Base-by-base conservation (phyloP, 2,797 vertebrate genomes). In the Labeo calbasu region DNA sequence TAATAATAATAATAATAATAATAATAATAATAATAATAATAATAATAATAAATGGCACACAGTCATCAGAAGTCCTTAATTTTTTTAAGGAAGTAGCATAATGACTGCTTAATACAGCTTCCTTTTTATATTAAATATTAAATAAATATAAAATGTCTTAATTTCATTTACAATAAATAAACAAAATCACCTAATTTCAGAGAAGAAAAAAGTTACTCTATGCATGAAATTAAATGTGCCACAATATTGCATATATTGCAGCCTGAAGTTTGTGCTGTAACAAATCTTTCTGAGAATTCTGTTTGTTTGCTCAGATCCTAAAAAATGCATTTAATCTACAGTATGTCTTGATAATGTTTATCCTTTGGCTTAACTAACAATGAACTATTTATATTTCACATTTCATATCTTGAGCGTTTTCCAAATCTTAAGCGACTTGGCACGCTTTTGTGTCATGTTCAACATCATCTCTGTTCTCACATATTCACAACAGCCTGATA, bases 391-490 rank as follows among this genome's bases (percentile, higher is more conserved):
- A 77, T 76, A n/a, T 65, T 83, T 40, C 48, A 25, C 2, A 28
- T 66, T 28, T 57, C 50, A 55, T 68, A 76, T 83, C 72, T 77
- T 32, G 11, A 32, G 14, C 19, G 12, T 40, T 63, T 69, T 68
- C 32, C 59, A 46, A 15, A 50, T 66, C n/a, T 25, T 83, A 77
- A 69, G 63, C 23, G 61, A 79, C 48, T 80, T 75, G 83, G 77
- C 77, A 72, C 55, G 9, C 77, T 75, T 40, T 73, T 15, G 69
- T 75, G 73, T 65, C 69, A 77, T 79, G 65, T 77, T 72, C 50
- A 79, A 73, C 83, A 80, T 84, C 77, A 79, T 80, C 70, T 65
- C 83, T 80, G 69, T 84, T 73, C 83, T 73, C 80, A 66, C 81
- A 86, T 72, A 83, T 79, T 86, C 66, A 77, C 77, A 83, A 19